These are phyloP conservation scores for Hiodon alosoides DNA, from an alignment of 2,113 vertebrate species.

Conservation along the genomic window DNA sequence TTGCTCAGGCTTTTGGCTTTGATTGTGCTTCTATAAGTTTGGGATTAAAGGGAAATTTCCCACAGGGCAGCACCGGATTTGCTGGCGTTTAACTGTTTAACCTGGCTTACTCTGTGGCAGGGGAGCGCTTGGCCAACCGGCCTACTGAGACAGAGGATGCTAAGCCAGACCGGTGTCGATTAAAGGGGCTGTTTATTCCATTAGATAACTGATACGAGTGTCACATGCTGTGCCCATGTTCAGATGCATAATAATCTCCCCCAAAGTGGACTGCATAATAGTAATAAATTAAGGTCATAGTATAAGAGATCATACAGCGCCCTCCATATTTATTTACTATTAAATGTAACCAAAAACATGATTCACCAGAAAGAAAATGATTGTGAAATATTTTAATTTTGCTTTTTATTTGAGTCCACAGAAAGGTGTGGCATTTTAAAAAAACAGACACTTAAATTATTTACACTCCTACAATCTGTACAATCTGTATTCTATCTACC, in stretches of 20 bases:
- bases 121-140: constrained; percentile 84
- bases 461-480: too few species aligned
- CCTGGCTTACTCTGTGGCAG: constrained; percentile 89
- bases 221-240: constrained; percentile 13
- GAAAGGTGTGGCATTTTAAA: too few species aligned
- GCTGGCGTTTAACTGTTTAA: constrained; percentile 99
- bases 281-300: constrained; percentile 34
- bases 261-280: constrained; percentile 22
- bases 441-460: too few species aligned
- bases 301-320: not conserved
- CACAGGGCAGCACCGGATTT: constrained; percentile 99
- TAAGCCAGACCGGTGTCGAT: constrained; percentile 74
- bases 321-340: too few species aligned
- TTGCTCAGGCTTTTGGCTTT: constrained; percentile 98
- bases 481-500: too few species aligned
- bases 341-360: too few species aligned
- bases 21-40: constrained; percentile 99
- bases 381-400: too few species aligned
- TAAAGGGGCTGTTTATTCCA: constrained; percentile 46
- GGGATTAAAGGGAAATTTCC: constrained; percentile 99
- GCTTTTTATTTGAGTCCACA: too few species aligned
- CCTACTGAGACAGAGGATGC: constrained; percentile 76
- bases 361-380: too few species aligned
- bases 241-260: constrained; percentile 17
- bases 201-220: constrained; percentile 34